Evolutionary conservation across 2,797 vertebrate species (phyloP).

Genomic region (Chelon labrosus): DNA sequence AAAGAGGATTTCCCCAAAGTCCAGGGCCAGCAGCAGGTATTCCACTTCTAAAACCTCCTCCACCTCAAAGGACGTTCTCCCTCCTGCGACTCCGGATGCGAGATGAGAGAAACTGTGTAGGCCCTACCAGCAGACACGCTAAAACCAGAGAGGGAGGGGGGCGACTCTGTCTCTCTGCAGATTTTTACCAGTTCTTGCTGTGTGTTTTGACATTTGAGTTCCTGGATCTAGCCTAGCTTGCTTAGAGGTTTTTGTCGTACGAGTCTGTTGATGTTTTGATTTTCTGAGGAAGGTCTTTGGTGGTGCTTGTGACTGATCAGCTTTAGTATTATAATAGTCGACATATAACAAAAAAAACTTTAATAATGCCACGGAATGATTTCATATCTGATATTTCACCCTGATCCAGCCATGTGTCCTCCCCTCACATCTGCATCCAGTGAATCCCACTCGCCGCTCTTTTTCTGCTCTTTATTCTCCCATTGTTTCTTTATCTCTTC

Average conservation of each 20-base stretch:
- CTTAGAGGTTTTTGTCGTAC: slow-evolving; percentile 64
- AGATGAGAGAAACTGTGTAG: slow-evolving; percentile 31
- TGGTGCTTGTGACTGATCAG: slow-evolving; percentile 61
- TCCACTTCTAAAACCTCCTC: slow-evolving; percentile 83
- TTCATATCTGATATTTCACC: slow-evolving; percentile 43
- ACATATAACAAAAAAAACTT: slow-evolving; percentile 32
- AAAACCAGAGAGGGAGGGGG: slow-evolving; percentile 12
- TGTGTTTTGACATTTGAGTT: slow-evolving; percentile 64
- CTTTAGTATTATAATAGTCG: slow-evolving; percentile 42
- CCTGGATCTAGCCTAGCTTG: slow-evolving; percentile 63
- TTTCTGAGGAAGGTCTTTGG: slow-evolving; percentile 52
- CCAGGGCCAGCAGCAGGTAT: slow-evolving; percentile 97
- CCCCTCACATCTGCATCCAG: slow-evolving; percentile 27
- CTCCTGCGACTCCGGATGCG: slow-evolving; percentile 16
- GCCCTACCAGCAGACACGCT: slow-evolving; percentile 37
- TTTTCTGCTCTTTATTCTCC: background rate
- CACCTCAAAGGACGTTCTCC: slow-evolving; percentile 36
- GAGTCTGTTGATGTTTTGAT: slow-evolving; percentile 60
- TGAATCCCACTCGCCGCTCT: slow-evolving; percentile 39
- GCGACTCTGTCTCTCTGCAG: slow-evolving; percentile 2
- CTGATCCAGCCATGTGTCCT: slow-evolving; percentile 29
- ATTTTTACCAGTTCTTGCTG: slow-evolving; percentile 55
- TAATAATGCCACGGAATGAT: slow-evolving; percentile 59
- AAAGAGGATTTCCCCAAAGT: slow-evolving; percentile 93
- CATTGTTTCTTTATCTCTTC: background rate